Percentiles rank a stretch among this genome's conserved stretches.
Conservation (phyloP, 2,113 vertebrate species). For the Catharus minimus region DNA sequence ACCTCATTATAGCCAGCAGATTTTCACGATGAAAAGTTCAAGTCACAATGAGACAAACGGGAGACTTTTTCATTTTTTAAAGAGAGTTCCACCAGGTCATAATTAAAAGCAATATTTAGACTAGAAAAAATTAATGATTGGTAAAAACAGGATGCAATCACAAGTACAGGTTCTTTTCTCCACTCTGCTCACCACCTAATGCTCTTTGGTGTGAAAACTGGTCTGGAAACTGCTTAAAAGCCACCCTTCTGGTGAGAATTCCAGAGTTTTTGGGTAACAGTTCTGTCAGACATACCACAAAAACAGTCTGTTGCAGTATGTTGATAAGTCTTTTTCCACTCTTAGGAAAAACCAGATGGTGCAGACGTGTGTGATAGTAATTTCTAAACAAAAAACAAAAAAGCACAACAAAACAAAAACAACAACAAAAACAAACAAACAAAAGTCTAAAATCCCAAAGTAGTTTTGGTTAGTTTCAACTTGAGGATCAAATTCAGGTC, state of each 20-base stretch:
- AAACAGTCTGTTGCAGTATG: not conserved
- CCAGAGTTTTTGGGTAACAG: not conserved
- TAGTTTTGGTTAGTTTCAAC: not conserved
- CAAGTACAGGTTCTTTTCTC: not conserved
- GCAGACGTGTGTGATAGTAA: not conserved
- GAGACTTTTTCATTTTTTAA: not conserved
- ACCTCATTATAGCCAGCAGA: not conserved
- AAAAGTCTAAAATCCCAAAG: not conserved
- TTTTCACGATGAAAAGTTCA: slow-evolving; percentile 35
- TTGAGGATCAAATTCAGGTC: slow-evolving; percentile 24
- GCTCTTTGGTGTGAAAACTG: not conserved
- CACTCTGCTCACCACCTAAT: not conserved
- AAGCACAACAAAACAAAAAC: not conserved
- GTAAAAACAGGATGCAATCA: not conserved
- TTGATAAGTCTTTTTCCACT: slow-evolving; percentile 30
- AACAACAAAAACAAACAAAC: not conserved
- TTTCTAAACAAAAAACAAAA: not conserved
- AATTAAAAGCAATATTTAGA: slow-evolving; percentile 24
- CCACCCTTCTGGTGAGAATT: not conserved
- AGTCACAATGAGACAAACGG: slow-evolving; percentile 11
- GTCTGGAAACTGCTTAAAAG: slow-evolving; percentile 24
- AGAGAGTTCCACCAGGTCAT: not conserved
- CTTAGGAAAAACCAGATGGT: slow-evolving; percentile 17
- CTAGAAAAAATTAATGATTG: not conserved
- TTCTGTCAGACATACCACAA: slow-evolving; percentile 20